Evolutionary conservation across 2,888 invertebrate genomes (phyloP).

Genomic region (Hedya salicella): DNA sequence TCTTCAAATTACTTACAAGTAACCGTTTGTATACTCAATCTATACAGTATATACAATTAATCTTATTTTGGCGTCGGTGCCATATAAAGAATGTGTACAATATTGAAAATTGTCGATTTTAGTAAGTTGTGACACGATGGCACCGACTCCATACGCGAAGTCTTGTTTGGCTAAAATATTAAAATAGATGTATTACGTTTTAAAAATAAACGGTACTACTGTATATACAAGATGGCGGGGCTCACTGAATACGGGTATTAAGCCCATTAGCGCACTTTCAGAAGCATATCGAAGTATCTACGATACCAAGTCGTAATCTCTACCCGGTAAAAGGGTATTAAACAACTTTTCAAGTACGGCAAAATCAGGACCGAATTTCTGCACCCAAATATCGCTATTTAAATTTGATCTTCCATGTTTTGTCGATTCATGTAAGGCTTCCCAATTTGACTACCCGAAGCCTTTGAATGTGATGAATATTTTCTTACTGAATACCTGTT

Average conservation of each 20-base stretch:
- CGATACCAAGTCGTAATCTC: constrained; percentile 29
- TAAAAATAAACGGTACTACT: neutral
- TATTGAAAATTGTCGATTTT: too few relatives aligned
- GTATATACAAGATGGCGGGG: neutral
- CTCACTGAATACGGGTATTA: constrained; percentile 29
- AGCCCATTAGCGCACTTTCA: constrained; percentile 23
- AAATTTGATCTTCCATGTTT: constrained; percentile 25
- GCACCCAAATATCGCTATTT: constrained; percentile 20
- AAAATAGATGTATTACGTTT: neutral
- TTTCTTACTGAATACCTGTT: constrained; percentile 2
- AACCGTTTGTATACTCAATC: too few relatives aligned
- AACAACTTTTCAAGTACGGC: constrained; percentile 25
- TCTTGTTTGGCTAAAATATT: accelerated
- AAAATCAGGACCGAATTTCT: constrained; percentile 15
- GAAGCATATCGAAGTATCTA: constrained; percentile 17
- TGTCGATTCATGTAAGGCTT: constrained; percentile 11
- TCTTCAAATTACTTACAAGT: too few relatives aligned
- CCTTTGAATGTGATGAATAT: neutral
- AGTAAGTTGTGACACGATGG: too few relatives aligned
- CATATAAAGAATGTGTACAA: too few relatives aligned
- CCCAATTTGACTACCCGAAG: constrained; percentile 25
- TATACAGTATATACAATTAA: too few relatives aligned
- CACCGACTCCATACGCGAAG: too few relatives aligned
- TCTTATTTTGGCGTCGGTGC: too few relatives aligned
- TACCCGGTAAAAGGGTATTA: constrained; percentile 28